A percentile compares a stretch with the other conserved stretches of the same genome.
These are phyloP conservation scores for Rhodeus uyekii DNA, from an alignment of 2,797 vertebrate genomes.

Conservation along the genomic window DNA sequence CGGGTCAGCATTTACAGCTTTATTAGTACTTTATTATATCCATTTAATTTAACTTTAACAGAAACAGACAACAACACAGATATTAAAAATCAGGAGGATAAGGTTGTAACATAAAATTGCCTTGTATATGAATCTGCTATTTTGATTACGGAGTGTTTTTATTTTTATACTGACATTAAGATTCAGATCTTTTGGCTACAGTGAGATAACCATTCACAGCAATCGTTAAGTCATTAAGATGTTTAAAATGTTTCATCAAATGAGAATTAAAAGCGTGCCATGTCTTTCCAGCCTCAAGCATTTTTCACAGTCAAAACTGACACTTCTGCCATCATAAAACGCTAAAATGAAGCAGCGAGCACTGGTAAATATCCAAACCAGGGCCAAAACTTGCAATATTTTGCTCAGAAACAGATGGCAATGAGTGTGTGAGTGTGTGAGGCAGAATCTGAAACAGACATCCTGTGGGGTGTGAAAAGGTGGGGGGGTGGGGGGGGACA, in stretches of 20 bases:
- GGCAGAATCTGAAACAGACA: constrained; percentile 77
- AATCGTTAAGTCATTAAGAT: constrained; percentile 60
- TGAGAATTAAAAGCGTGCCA: constrained; percentile 49
- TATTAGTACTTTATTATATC: neutral
- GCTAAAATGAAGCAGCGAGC: constrained; percentile 70
- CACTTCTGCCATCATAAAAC: constrained; percentile 56
- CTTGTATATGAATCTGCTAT: neutral
- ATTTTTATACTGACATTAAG: constrained; percentile 46
- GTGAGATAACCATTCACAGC: constrained; percentile 51
- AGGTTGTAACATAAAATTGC: neutral
- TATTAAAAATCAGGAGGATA: neutral
- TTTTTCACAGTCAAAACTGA: constrained; percentile 57
- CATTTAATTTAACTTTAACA: neutral
- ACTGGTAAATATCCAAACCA: constrained; percentile 75
- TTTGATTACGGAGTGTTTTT: constrained; percentile 22
- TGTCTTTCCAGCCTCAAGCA: constrained; percentile 45
- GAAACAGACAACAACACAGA: neutral
- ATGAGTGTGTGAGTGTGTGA: constrained; percentile 54
- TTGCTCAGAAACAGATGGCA: constrained; percentile 83
- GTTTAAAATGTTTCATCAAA: constrained; percentile 61
- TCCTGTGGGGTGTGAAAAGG: constrained; percentile 80
- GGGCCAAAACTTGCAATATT: constrained; percentile 76
- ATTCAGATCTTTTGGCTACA: constrained; percentile 46
- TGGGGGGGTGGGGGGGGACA: constrained; percentile 67
- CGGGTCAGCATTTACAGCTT: neutral